Evolutionary conservation across 2,797 vertebrate species (phyloP).

Genomic region (Labroides dimidiatus): DNA sequence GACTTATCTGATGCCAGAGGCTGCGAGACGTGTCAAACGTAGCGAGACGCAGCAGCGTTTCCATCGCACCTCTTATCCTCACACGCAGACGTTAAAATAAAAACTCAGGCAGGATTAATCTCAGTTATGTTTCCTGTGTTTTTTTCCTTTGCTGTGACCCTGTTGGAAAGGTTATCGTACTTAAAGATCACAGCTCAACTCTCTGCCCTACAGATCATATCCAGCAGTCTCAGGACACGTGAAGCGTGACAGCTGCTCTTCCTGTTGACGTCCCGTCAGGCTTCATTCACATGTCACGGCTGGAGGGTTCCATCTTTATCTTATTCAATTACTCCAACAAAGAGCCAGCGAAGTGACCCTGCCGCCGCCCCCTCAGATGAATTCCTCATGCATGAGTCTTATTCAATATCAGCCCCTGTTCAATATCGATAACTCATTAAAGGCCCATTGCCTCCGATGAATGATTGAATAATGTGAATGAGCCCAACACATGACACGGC

Average conservation of each 20-base stretch:
- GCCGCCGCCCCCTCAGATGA: slow-evolving; percentile 19
- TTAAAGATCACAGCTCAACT: slow-evolving; percentile 34
- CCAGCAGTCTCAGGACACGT: slow-evolving; percentile 30
- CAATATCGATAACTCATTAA: slow-evolving; percentile 62
- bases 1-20: slow-evolving; percentile 80
- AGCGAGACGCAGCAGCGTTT: slow-evolving; percentile 56
- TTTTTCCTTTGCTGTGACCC: slow-evolving; percentile 40
- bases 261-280: slow-evolving; percentile 8
- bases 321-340: slow-evolving; percentile 10
- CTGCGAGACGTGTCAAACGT: slow-evolving; percentile 71
- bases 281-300: slow-evolving; percentile 11
- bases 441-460: slow-evolving; percentile 38
- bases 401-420: slow-evolving; percentile 52
- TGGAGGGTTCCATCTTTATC: slow-evolving; percentile 26
- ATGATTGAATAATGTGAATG: slow-evolving; percentile 51
- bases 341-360: slow-evolving; percentile 8
- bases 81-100: slow-evolving; percentile 53
- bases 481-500: slow-evolving; percentile 43
- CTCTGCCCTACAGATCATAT: slow-evolving; percentile 27
- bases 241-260: no score
- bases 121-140: slow-evolving; percentile 34
- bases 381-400: slow-evolving; percentile 50
- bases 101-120: slow-evolving; percentile 57
- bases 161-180: slow-evolving; percentile 50
- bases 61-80: slow-evolving; percentile 68